Percentiles rank a stretch among this genome's conserved stretches.
Conservation (phyloP, 2,113 vertebrate genomes). For the Rhabdomys dilectus region DNA sequence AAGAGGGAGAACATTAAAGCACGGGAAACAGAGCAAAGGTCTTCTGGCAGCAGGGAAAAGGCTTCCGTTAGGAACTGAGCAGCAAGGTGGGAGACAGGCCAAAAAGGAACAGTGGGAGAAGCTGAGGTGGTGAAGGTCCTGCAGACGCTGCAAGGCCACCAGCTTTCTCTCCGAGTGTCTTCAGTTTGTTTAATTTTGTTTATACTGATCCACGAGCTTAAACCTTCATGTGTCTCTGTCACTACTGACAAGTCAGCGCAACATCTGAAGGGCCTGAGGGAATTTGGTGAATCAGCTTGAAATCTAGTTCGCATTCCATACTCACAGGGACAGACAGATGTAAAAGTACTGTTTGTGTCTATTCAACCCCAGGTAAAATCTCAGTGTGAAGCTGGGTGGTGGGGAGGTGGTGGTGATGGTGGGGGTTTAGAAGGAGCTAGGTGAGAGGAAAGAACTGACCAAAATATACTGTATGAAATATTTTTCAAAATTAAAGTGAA, state of each 20-base stretch:
- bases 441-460: background rate
- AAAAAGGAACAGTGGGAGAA: background rate
- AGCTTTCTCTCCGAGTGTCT: background rate
- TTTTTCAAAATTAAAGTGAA: background rate
- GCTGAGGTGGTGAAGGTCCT: background rate
- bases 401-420: too few relatives aligned
- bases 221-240: background rate
- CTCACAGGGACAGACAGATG: background rate
- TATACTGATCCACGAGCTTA: background rate
- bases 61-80: background rate
- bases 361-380: background rate
- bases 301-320: background rate
- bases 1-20: background rate
- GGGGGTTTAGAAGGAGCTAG: background rate
- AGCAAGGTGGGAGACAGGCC: background rate
- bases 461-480: background rate
- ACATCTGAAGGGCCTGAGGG: background rate
- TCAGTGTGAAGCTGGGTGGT: background rate
- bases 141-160: background rate
- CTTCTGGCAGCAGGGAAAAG: background rate
- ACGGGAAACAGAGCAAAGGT: background rate
- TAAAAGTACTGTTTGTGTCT: background rate
- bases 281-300: background rate
- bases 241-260: slow-evolving; percentile 15
- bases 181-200: background rate